These are phyloP conservation scores for Catostomus latipinnis DNA, from an alignment of 2,797 vertebrate species.

Conservation along the genomic window DNA sequence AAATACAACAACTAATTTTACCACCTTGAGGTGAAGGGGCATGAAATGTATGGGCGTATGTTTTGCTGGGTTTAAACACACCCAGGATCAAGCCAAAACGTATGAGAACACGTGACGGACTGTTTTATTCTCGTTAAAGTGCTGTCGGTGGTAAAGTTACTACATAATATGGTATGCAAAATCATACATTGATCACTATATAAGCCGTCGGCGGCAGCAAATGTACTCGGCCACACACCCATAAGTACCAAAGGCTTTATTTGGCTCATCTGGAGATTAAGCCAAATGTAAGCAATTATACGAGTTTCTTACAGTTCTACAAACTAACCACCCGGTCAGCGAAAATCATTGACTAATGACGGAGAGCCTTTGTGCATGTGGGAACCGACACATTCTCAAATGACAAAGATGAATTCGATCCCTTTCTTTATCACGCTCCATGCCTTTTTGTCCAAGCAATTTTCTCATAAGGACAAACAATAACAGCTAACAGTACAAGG, in stretches of 20 bases:
- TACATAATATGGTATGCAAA: background rate
- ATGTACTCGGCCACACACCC: background rate
- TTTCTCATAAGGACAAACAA: conserved; percentile 37
- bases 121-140: background rate
- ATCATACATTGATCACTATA: background rate
- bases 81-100: conserved; percentile 40
- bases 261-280: conserved; percentile 17
- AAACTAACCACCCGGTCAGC: background rate
- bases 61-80: conserved; percentile 45
- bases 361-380: background rate
- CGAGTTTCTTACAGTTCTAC: conserved; percentile 8
- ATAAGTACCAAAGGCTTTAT: background rate
- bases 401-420: conserved; percentile 2
- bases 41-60: conserved; percentile 7
- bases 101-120: conserved; percentile 23
- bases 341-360: background rate
- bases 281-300: conserved; percentile 3
- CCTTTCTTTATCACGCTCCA: conserved; percentile 19
- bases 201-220: no score
- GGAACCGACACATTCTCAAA: background rate
- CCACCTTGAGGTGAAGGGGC: background rate
- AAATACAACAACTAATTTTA: background rate
- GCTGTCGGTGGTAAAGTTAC: background rate
- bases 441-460: conserved; percentile 7
- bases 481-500: conserved; percentile 27